Evolutionary conservation across 2,113 vertebrate genomes (phyloP).

Genomic region (Chionomys nivalis): DNA sequence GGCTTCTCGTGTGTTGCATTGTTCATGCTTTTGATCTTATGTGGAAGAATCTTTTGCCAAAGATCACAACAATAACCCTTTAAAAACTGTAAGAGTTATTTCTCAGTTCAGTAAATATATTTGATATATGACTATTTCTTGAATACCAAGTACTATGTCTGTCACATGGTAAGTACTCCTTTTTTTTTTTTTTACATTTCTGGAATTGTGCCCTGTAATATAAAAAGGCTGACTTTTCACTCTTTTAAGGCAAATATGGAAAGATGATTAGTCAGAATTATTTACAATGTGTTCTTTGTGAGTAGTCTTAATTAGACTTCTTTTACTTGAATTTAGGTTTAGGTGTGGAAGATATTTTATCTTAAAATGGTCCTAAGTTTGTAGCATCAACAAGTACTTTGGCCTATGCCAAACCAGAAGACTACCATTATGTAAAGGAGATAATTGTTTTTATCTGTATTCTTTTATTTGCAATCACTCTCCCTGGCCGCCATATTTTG

Average conservation of each 20-base stretch:
- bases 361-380: slow-evolving; percentile 25
- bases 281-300: slow-evolving; percentile 13
- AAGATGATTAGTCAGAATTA: slow-evolving; percentile 13
- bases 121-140: slow-evolving; percentile 35
- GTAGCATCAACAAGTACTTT: slow-evolving; percentile 24
- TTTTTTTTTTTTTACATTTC: slow-evolving; percentile 51
- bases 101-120: slow-evolving; percentile 42
- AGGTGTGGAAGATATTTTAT: slow-evolving; percentile 16
- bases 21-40: slow-evolving; percentile 19
- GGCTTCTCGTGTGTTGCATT: slow-evolving; percentile 34
- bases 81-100: slow-evolving; percentile 54
- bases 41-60: not conserved
- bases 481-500: not conserved
- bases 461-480: not conserved
- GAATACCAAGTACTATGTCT: not conserved
- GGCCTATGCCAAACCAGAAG: not conserved
- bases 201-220: slow-evolving; percentile 11
- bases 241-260: slow-evolving; percentile 11
- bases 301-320: slow-evolving; percentile 35
- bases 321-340: slow-evolving; percentile 36
- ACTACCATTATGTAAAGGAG: not conserved
- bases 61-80: slow-evolving; percentile 20
- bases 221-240: slow-evolving; percentile 28
- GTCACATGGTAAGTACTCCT: slow-evolving; percentile 43
- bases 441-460: slow-evolving; percentile 23